Evolutionary conservation across 2,113 vertebrate genomes (phyloP).

Genomic region (Rhegmatorhina hoffmannsi): DNA sequence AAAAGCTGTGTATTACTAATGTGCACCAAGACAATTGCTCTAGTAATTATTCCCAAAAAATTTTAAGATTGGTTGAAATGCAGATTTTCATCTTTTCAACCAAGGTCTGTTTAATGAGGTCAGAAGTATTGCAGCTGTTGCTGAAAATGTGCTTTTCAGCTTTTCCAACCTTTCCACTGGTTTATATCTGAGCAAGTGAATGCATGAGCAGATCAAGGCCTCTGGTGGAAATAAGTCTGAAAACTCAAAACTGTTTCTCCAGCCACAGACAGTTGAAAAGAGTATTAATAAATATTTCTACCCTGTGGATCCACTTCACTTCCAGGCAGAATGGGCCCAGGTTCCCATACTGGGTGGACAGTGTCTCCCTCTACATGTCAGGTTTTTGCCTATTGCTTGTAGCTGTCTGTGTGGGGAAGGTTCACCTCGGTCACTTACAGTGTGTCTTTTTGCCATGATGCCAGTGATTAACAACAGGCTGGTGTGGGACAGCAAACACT

Average conservation of each 20-base stretch:
- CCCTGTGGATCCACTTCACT: background rate
- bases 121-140: background rate
- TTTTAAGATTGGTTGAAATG: background rate
- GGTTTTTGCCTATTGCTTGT: background rate
- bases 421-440: rapidly evolving
- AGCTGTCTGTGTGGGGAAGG: background rate
- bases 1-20: background rate
- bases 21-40: background rate
- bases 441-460: background rate
- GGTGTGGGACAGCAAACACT: background rate
- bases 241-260: background rate
- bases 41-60: background rate
- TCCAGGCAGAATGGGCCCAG: background rate
- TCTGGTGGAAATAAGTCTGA: background rate
- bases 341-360: background rate
- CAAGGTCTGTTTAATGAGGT: background rate
- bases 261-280: background rate
- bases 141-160: background rate
- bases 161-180: background rate
- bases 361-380: background rate
- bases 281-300: background rate
- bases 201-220: background rate
- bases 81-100: background rate
- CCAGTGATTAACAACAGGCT: background rate
- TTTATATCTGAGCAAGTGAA: background rate